Evolutionary conservation across 2,888 invertebrate genomes (phyloP).

Genomic region (Ophraella communa): DNA sequence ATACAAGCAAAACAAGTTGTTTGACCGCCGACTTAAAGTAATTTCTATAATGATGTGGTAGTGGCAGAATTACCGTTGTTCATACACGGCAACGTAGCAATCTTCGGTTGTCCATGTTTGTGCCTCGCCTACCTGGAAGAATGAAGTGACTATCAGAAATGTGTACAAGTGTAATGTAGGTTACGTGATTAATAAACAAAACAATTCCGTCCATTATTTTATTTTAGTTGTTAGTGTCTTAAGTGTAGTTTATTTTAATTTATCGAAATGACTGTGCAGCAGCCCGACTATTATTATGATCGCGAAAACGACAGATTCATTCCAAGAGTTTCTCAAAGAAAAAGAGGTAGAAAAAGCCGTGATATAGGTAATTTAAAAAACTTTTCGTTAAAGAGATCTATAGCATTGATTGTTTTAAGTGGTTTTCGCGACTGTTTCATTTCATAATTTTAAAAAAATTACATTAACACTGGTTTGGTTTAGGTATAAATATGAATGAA

Average conservation of each 20-base stretch:
- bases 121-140: slow-evolving; percentile 37
- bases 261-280: slow-evolving; percentile 15
- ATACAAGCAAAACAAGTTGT: slow-evolving; percentile 15
- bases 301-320: slow-evolving; percentile 13
- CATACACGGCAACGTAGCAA: slow-evolving; percentile 2
- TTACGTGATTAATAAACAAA: slow-evolving; percentile 8
- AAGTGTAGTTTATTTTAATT: not conserved
- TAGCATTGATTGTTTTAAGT: too few relatives aligned
- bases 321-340: slow-evolving; percentile 3
- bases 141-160: not conserved
- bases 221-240: slow-evolving; percentile 8
- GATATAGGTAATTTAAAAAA: slow-evolving; percentile 5
- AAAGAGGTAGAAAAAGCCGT: slow-evolving; percentile 3
- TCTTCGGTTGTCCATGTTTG: too few relatives aligned
- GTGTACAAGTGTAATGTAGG: not conserved
- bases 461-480: too few relatives aligned
- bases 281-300: slow-evolving; percentile 4
- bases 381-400: too few relatives aligned
- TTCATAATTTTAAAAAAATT: too few relatives aligned
- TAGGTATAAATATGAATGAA: too few relatives aligned
- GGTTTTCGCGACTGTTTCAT: too few relatives aligned
- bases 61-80: not conserved
- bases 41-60: not conserved
- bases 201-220: slow-evolving; percentile 5
- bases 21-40: not conserved